Evolutionary conservation across 2,888 invertebrate species (phyloP), one percentile per base, ranked within the genome.

Genomic region (Perdita meconis): DNA sequence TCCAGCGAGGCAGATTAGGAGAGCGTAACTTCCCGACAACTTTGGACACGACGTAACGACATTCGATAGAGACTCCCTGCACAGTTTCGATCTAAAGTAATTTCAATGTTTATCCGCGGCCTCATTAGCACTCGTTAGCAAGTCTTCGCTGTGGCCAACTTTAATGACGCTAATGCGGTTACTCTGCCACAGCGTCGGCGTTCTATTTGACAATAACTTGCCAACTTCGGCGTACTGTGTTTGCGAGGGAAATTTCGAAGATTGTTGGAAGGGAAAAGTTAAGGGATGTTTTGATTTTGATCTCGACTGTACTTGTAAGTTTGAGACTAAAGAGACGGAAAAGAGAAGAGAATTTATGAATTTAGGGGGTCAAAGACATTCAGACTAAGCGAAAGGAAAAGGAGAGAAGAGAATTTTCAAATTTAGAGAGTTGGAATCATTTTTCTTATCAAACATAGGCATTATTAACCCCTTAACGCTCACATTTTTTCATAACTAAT

Each of bases 61-160:
- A 76, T 79, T 81, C 79, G 79, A 80, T 81, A 66, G 65, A 83
- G 69, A 77, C 80, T 65, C 22, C 44, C 22, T 19, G 40, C 51
- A 26, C 44, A 69, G 67, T 67, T 70, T 47, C 65, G 79, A 70
- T 67, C 73, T 65, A 59, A 80, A 74, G 76, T 68, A 84, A 84
- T 87, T 84, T 74, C 65, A 70, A 75, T 83, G 74, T 83, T 87
- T 82, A 87, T 76, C 65, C 56, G 36, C 56, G 61, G 47, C 42
- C 64, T 68, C 57, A 60, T 74, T 68, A 79, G 44, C 72, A 63
- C 60, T 57, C 59, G 75, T 47, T 66, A 56, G 44, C 66, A 59
- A 47, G 50, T 51, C 64, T 51, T 51, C 59, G 24, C 38, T 22
- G 26, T 42, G 44, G 0, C 38, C 26, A 69, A 51, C 38, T 76